Conservation (phyloP, 2,113 vertebrate species). For the Benitochromis conjunctus region DNA sequence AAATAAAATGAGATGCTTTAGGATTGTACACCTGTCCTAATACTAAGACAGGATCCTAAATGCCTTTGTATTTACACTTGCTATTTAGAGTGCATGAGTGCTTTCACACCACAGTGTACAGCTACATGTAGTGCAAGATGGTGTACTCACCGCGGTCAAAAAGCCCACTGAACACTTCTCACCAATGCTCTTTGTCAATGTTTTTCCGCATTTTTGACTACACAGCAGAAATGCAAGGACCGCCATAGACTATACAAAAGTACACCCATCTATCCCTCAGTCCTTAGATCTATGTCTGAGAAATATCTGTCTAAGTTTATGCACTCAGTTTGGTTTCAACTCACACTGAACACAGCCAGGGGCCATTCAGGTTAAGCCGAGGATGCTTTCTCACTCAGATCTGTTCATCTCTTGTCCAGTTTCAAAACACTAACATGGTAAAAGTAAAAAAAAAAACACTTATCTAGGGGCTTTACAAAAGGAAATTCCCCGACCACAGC, state of each 20-base stretch:
- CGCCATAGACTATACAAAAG: background rate
- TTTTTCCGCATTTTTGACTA: background rate
- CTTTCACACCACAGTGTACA: background rate
- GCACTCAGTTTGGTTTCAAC: background rate
- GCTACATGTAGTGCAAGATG: background rate
- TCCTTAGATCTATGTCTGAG: background rate
- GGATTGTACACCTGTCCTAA: background rate
- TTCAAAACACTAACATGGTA: background rate
- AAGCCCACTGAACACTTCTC: background rate
- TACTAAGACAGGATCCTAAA: background rate
- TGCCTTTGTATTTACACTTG: background rate
- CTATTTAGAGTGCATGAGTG: background rate
- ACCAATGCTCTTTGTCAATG: background rate
- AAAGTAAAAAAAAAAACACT: background rate
- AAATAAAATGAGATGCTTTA: background rate
- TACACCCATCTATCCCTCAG: background rate
- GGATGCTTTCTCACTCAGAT: background rate
- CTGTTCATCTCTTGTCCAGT: background rate
- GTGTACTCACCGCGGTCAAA: background rate
- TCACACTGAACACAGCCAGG: background rate
- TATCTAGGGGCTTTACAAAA: background rate
- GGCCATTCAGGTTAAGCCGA: background rate
- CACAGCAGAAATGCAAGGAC: background rate
- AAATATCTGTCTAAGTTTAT: no score
- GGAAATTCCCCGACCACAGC: background rate